Percentiles rank a stretch among this genome's conserved stretches.
Conservation (phyloP, 2,113 vertebrate genomes). For the Dendropsophus ebraccatus region DNA sequence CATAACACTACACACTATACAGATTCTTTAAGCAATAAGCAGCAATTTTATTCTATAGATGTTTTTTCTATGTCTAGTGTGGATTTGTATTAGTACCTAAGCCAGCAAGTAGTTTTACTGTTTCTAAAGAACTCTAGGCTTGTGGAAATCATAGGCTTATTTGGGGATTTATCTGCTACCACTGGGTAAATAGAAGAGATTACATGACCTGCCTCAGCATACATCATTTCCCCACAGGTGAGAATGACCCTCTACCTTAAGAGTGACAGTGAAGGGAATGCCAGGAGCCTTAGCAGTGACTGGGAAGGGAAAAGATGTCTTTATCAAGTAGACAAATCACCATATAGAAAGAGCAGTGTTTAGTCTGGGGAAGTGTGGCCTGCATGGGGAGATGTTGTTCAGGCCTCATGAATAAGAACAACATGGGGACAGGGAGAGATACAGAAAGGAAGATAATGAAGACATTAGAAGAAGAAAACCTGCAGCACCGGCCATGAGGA, state of each 20-base stretch:
- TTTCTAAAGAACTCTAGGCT: slow-evolving; percentile 50
- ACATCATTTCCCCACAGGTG: slow-evolving; percentile 58
- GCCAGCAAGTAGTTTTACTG: slow-evolving; percentile 36
- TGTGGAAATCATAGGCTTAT: slow-evolving; percentile 59
- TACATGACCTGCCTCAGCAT: slow-evolving; percentile 58
- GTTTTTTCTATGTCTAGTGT: neutral
- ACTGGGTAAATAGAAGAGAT: slow-evolving; percentile 60
- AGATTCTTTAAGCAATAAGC: neutral
- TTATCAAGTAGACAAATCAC: slow-evolving; percentile 41
- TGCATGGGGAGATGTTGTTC: slow-evolving; percentile 19
- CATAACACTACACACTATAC: neutral
- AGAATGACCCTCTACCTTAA: slow-evolving; percentile 58
- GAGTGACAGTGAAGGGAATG: slow-evolving; percentile 53
- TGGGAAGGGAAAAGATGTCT: slow-evolving; percentile 32
- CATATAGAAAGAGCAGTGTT: slow-evolving; percentile 30
- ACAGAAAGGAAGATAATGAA: slow-evolving; percentile 20
- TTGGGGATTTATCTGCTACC: slow-evolving; percentile 58
- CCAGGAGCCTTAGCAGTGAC: slow-evolving; percentile 35
- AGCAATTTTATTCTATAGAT: neutral
- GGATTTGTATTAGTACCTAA: slow-evolving; percentile 40
- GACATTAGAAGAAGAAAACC: neutral
- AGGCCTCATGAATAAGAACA: slow-evolving; percentile 34
- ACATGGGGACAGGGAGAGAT: slow-evolving; percentile 10
- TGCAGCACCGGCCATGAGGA: neutral
- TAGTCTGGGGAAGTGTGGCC: neutral